Evolutionary conservation across 2,113 vertebrate species (phyloP).

Genomic region (Aptenodytes patagonicus): DNA sequence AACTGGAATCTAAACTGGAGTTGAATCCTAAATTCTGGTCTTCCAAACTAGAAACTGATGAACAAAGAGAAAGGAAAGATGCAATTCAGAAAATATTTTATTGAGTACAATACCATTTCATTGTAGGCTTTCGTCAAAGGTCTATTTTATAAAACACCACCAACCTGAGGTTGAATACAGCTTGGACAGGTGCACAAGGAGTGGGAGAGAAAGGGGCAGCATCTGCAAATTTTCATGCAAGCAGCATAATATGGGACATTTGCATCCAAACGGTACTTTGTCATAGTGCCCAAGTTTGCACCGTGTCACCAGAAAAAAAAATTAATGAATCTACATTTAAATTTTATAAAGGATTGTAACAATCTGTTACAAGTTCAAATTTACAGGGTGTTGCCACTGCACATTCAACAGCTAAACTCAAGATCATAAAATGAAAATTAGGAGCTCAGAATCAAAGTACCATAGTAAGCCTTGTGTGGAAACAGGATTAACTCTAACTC

Average conservation of each 20-base stretch:
- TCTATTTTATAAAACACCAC: conserved; percentile 46
- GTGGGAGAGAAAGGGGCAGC: not conserved
- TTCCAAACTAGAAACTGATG: not conserved
- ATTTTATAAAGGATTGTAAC: not conserved
- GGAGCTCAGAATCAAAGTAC: not conserved
- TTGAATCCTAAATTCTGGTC: not conserved
- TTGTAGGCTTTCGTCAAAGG: not conserved
- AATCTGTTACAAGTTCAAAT: not conserved
- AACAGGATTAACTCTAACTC: not conserved
- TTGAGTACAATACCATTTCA: conserved; percentile 53
- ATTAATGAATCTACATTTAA: not conserved
- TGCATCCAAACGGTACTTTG: conserved; percentile 16
- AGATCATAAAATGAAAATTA: not conserved
- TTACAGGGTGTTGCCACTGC: not conserved
- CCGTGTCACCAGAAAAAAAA: not conserved
- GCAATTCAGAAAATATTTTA: conserved; percentile 64
- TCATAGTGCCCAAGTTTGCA: conserved; percentile 45
- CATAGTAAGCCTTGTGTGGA: not conserved
- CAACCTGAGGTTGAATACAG: conserved; percentile 60
- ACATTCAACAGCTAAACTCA: not conserved
- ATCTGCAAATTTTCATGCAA: conserved; percentile 56
- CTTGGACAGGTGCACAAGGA: conserved; percentile 54
- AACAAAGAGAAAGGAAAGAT: not conserved
- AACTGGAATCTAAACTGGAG: not conserved
- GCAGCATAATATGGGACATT: conserved; percentile 4